Conservation (phyloP, 2,797 vertebrate species). For the Spatula clypeata region DNA sequence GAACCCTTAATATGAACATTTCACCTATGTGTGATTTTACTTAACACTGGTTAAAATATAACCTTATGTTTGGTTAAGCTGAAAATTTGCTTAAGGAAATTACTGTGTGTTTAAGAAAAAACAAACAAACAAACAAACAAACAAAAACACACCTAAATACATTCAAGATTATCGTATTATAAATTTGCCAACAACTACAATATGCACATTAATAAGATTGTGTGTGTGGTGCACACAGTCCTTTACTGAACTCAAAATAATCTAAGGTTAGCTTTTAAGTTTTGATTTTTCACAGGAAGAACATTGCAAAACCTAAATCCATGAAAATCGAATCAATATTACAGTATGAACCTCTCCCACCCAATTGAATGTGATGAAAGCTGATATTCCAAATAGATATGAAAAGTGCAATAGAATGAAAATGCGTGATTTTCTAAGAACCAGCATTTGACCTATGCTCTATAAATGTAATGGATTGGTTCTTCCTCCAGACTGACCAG, state of each 20-base stretch:
- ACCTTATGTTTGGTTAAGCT: not conserved
- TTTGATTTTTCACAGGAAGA: not conserved
- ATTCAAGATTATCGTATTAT: not conserved
- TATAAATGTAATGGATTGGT: not conserved
- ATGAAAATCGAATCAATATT: not conserved
- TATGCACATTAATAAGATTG: not conserved
- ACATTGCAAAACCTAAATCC: not conserved
- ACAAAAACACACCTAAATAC: not conserved
- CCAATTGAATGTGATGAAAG: not conserved
- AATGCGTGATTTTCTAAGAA: not conserved
- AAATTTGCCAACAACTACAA: not conserved
- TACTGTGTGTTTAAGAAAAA: not conserved
- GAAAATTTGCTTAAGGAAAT: not conserved
- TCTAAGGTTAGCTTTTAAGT: not conserved
- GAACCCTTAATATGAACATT: not conserved
- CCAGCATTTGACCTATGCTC: not conserved
- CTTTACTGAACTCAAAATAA: not conserved
- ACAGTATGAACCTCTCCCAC: not conserved
- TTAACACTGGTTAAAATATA: not conserved
- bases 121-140: fast-evolving
- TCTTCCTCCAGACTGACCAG: not conserved
- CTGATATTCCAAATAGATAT: not conserved
- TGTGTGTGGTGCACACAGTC: not conserved
- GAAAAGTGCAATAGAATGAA: not conserved
- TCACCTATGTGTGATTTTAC: not conserved